Conservation (phyloP, 2,113 vertebrate species). For the Butorides virescens region DNA sequence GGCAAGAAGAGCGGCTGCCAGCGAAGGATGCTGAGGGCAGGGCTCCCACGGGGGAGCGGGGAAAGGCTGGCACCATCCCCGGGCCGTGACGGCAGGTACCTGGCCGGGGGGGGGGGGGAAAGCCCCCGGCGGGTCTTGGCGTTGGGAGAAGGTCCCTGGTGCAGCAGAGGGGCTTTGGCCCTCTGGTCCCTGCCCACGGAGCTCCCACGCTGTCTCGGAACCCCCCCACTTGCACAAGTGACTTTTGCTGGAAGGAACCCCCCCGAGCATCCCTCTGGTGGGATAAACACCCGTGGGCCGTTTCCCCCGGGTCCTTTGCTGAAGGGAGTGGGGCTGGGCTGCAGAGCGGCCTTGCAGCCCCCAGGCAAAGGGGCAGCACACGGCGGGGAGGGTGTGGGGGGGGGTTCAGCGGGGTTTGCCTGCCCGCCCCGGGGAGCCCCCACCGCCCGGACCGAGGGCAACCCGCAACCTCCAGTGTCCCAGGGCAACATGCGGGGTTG, state of each 20-base stretch:
- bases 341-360: neutral
- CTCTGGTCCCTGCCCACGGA: neutral
- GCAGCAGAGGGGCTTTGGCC: neutral
- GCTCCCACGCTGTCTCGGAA: neutral
- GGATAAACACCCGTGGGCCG: neutral
- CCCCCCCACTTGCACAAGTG: fast-evolving
- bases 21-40: neutral
- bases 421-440: neutral
- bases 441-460: no score
- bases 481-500: neutral
- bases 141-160: neutral
- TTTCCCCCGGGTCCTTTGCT: neutral
- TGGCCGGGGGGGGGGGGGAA: fast-evolving
- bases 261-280: fast-evolving
- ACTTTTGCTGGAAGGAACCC: neutral
- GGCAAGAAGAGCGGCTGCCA: neutral
- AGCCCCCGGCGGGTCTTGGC: fast-evolving
- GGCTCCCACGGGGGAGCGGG: no score
- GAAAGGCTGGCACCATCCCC: neutral
- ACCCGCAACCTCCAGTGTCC: neutral
- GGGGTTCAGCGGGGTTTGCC: neutral
- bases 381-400: no score
- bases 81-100: neutral
- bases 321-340: neutral
- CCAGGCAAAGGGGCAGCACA: neutral